Evolutionary conservation across 2,113 vertebrate species (phyloP).

Genomic region (Dipodomys spectabilis): DNA sequence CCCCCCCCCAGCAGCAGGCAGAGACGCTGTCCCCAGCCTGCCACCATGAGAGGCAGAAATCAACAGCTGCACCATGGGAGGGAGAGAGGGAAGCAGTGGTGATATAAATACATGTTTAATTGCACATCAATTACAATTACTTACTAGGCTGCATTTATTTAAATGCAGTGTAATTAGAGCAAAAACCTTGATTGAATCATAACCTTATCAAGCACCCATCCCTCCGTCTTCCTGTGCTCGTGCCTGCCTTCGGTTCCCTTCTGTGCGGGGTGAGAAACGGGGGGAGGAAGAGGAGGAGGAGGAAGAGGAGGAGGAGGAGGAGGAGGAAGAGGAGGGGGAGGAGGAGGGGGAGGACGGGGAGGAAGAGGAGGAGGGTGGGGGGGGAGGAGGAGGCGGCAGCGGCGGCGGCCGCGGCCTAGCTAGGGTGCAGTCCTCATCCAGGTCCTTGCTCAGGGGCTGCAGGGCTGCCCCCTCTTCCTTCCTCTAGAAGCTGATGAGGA

Average conservation of each 20-base stretch:
- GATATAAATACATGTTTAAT: conserved; percentile 91
- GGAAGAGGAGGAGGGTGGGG: too few species aligned
- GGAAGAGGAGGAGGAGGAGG: too few species aligned
- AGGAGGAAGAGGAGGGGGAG: too few species aligned
- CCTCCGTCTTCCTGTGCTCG: conserved; percentile 72
- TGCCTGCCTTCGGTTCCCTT: conserved; percentile 3
- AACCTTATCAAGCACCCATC: conserved; percentile 84
- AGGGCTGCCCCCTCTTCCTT: conserved; percentile 26
- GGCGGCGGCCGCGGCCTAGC: not conserved
- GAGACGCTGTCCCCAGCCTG: conserved; percentile 51
- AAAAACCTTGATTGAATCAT: conserved; percentile 89
- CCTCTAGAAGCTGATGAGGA: conserved; percentile 79
- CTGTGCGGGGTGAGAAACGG: conserved; percentile 13
- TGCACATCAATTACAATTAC: conserved; percentile 90
- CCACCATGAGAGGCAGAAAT: conserved; percentile 80
- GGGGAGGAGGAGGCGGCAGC: too few species aligned
- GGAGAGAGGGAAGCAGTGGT: conserved; percentile 76
- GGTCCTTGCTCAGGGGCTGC: conserved; percentile 66
- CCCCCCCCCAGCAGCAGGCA: not conserved
- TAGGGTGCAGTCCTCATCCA: conserved; percentile 41
- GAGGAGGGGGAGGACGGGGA: too few species aligned
- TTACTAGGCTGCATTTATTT: conserved; percentile 89
- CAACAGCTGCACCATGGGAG: conserved; percentile 81
- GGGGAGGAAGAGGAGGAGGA: not conserved
- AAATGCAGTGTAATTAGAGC: conserved; percentile 88